phyloP scores from a whole-genome alignment of 92 coral and sea anemone species.

The Epizoanthus illoricatus region DNA sequence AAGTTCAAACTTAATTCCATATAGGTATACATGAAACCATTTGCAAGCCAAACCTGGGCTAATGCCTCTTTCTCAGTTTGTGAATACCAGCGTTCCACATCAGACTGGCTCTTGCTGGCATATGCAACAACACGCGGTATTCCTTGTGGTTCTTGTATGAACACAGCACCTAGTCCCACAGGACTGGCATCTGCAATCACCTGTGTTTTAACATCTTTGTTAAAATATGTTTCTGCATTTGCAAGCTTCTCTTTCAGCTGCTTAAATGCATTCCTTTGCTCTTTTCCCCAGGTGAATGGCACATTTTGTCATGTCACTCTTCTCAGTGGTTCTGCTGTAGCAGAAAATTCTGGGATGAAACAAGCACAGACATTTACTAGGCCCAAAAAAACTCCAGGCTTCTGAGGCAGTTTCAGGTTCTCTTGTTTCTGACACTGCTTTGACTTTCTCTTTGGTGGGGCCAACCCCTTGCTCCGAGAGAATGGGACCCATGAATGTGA shows the following conservation, averaged over 20 bases:
- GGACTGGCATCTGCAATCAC: conserved; percentile 34
- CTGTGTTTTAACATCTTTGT: conserved; percentile 22
- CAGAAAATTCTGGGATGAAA: conserved; percentile 31
- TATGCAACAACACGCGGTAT: conserved; percentile 14
- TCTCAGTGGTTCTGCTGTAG: conserved; percentile 29
- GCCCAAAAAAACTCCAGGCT: too few species aligned
- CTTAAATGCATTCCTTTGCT: conserved; percentile 8
- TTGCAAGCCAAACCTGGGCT: conserved; percentile 46
- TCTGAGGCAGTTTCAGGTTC: too few species aligned
- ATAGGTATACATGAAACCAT: conserved; percentile 39
- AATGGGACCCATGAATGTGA: conserved; percentile 31
- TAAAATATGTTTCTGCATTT: conserved; percentile 34
- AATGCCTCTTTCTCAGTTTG: conserved; percentile 44
- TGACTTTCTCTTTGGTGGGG: conserved; percentile 3
- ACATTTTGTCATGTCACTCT: neutral
- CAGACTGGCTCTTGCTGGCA: conserved; percentile 27
- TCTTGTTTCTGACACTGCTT: too few species aligned
- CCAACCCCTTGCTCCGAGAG: conserved; percentile 37
- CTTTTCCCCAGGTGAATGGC: conserved; percentile 36
- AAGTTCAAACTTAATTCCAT: conserved; percentile 26
- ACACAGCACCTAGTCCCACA: conserved; percentile 39
- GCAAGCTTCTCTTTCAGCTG: conserved; percentile 23
- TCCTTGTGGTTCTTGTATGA: conserved; percentile 37
- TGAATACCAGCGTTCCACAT: conserved; percentile 35
- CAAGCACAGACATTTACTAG: too few species aligned